Percentiles rank a stretch among this genome's conserved stretches.
These are phyloP conservation scores for Brachylomia viminalis DNA, from an alignment of 2,888 invertebrate genomes.

Conservation along the genomic window DNA sequence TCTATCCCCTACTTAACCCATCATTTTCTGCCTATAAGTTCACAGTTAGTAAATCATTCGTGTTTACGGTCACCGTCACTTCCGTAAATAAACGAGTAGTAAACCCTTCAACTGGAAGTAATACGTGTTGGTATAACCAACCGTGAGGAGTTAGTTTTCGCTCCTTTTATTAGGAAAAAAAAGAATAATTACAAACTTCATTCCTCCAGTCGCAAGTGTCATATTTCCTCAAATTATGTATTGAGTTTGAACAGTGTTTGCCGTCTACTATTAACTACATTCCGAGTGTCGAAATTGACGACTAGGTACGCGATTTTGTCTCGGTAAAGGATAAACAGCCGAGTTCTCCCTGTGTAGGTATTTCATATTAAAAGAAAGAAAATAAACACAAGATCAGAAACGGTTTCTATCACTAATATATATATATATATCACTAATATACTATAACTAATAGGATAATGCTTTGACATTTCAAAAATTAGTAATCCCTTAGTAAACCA, in stretches of 20 bases:
- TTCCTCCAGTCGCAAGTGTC: background rate
- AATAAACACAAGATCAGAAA: background rate
- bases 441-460: too few relatives aligned
- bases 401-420: background rate
- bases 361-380: background rate
- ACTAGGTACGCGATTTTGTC: background rate
- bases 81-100: slow-evolving; percentile 60
- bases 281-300: background rate
- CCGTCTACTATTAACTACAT: background rate
- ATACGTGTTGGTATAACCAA: slow-evolving; percentile 46
- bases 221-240: background rate
- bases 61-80: slow-evolving; percentile 65
- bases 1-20: background rate
- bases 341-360: background rate
- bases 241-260: background rate
- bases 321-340: background rate
- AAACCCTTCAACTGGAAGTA: slow-evolving; percentile 65
- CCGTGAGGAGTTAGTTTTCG: background rate
- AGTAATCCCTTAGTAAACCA: background rate
- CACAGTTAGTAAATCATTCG: slow-evolving; percentile 70
- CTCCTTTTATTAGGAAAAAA: background rate
- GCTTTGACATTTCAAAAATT: background rate
- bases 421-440: too few relatives aligned
- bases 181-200: background rate
- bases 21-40: slow-evolving; percentile 35